Base-by-base conservation (phyloP, 2,888 invertebrate species). In the Matsumyia berberina region DNA sequence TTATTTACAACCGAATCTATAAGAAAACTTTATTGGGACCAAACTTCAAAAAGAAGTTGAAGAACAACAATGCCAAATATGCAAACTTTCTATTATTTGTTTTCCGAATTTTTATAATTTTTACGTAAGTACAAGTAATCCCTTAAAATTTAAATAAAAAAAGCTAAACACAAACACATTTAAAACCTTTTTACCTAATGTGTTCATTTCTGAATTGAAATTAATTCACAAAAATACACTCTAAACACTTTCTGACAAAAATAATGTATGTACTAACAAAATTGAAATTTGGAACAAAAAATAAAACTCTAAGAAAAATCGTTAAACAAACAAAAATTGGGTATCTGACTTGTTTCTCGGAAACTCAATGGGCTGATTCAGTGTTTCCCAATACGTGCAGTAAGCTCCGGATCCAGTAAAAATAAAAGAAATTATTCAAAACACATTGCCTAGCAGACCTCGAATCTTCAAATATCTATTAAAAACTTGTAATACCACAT, bases 121-220 rank as follows among this genome's bases (percentile, higher is more conserved):
- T 11, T 51, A 51, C 5, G 0, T n/a, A 51, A n/a, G n/a, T 11
- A 6, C 8, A 55, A 9, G 33, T 5, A 55, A 55, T 33, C 17
- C n/a, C 11, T 37, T 4, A 55, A 35, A 49, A 29, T 12, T 6
- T 15, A 24, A 24, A 29, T 12, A 19, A 70, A 31, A 46, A 46
- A 6, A 44, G 46, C 9, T 7, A 4, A 31, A 24, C 12, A 9
- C 6, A 24, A 55, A 55, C 5, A 12, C 11, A 33, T n/a, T 1
- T n/a, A 46, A 8, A 70, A 49, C 37, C 33, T 49, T 62, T 31
- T 44, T 58, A 37, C 58, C 58, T 15, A 37, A 58, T 70, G 70
- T 70, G 70, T 70, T 70, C 58, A 70, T 29, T 44, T 70, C 35
- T 29, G 7, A 49, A 37, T 58, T 29, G 3, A 58, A 58, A 24